Evolutionary conservation across 2,888 invertebrate species (phyloP).

Genomic region (Myopa tessellatipennis): DNA sequence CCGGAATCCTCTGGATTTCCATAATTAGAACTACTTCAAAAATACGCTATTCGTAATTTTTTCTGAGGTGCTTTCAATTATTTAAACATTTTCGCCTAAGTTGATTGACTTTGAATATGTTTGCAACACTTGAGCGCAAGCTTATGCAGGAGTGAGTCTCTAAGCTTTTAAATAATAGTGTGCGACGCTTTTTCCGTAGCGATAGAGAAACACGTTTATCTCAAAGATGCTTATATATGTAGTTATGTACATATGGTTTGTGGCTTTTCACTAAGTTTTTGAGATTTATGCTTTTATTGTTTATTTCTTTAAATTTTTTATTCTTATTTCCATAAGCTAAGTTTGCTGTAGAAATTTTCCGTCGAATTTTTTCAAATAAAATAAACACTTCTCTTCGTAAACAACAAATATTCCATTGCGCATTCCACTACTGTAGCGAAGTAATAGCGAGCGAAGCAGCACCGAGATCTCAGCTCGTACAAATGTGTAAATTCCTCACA

Average conservation of each 20-base stretch:
- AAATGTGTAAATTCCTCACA: constrained; percentile 23
- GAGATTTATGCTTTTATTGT: neutral
- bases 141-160: neutral
- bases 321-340: neutral
- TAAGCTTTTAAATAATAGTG: constrained; percentile 26
- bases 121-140: constrained; percentile 23
- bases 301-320: neutral
- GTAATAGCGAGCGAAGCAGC: neutral
- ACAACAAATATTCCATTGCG: constrained; percentile 25
- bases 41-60: neutral
- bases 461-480: constrained; percentile 30
- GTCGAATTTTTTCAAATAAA: constrained; percentile 7
- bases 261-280: neutral
- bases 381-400: neutral
- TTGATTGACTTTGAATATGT: constrained; percentile 15
- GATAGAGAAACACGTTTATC: constrained; percentile 25
- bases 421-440: constrained; percentile 12
- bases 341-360: constrained; percentile 16
- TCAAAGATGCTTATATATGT: constrained; percentile 5
- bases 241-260: neutral
- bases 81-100: constrained; percentile 1
- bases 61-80: neutral
- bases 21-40: too few species aligned
- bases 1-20: too few species aligned
- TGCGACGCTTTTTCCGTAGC: constrained; percentile 15